Conservation (phyloP, 2,797 vertebrate genomes). For the Falco cherrug region DNA sequence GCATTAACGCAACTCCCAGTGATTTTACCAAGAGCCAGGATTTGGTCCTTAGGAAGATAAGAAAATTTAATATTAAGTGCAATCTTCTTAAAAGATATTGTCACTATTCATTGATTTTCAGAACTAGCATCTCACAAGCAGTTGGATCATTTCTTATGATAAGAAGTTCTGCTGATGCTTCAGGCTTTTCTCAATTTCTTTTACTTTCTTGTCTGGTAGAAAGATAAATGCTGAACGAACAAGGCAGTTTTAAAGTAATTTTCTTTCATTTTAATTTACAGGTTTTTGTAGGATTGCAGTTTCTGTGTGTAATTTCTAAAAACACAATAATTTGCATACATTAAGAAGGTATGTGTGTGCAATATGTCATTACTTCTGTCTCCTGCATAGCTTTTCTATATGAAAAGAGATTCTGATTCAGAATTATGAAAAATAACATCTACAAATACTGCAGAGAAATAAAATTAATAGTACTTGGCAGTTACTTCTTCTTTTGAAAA, state of each 20-base stretch:
- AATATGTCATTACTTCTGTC: slow-evolving; percentile 11
- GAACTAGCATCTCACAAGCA: not conserved
- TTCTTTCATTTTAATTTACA: slow-evolving; percentile 57
- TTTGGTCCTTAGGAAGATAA: not conserved
- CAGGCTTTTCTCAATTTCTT: not conserved
- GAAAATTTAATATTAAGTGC: slow-evolving; percentile 19
- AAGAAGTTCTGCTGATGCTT: slow-evolving; percentile 23
- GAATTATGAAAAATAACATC: not conserved
- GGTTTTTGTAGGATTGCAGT: slow-evolving; percentile 40
- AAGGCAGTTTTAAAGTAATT: slow-evolving; percentile 45
- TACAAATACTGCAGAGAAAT: slow-evolving; percentile 1
- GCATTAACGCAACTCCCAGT: not conserved
- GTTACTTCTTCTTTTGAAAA: slow-evolving; percentile 28
- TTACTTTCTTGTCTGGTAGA: slow-evolving; percentile 13
- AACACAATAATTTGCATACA: slow-evolving; percentile 25
- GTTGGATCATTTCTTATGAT: slow-evolving; percentile 3
- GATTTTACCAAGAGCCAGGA: not conserved
- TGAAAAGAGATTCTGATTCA: slow-evolving; percentile 22
- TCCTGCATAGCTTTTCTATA: not conserved
- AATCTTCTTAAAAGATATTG: slow-evolving; percentile 19
- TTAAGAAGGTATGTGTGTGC: slow-evolving; percentile 15
- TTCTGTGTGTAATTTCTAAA: slow-evolving; percentile 23
- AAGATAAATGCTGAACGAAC: slow-evolving; percentile 35
- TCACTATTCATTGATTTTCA: slow-evolving; percentile 5
- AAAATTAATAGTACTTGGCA: slow-evolving; percentile 28